These are phyloP conservation scores for Rhodinocichla rosea DNA, from an alignment of 2,113 vertebrate species.

Conservation along the genomic window DNA sequence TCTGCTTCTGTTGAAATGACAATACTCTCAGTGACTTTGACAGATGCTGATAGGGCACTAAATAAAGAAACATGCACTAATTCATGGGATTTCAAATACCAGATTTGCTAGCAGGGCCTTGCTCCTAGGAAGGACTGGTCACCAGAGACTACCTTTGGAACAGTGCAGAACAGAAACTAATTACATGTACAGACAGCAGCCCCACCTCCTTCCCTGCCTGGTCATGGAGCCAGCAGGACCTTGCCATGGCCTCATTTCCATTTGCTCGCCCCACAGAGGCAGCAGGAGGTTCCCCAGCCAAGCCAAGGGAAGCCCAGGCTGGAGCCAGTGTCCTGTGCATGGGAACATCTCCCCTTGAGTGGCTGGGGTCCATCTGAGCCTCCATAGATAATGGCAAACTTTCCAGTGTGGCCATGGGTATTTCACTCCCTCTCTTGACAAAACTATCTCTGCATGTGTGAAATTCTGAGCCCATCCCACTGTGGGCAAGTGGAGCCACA, in stretches of 20 bases:
- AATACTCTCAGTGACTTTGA: not conserved
- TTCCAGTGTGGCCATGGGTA: not conserved
- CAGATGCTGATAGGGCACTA: not conserved
- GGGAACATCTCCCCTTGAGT: not conserved
- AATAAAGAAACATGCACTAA: not conserved
- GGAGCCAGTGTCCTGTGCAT: rapidly evolving
- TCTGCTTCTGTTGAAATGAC: not conserved
- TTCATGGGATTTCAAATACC: not conserved
- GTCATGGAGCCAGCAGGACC: not conserved
- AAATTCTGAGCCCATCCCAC: not conserved
- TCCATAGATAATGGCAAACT: rapidly evolving
- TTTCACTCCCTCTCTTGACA: not conserved
- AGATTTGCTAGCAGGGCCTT: not conserved
- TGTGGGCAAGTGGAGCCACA: not conserved
- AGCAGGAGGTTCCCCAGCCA: rapidly evolving
- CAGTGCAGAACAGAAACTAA: not conserved
- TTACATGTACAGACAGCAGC: not conserved
- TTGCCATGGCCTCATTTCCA: rapidly evolving
- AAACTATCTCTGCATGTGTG: not conserved
- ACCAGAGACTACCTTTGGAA: not conserved
- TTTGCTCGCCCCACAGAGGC: not conserved
- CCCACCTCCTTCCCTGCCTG: not conserved
- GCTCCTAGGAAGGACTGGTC: not conserved
- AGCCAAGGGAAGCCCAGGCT: rapidly evolving
- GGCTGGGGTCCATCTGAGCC: not conserved